Conservation (phyloP, 2,888 invertebrate genomes). For the Aethes cnicana region DNA sequence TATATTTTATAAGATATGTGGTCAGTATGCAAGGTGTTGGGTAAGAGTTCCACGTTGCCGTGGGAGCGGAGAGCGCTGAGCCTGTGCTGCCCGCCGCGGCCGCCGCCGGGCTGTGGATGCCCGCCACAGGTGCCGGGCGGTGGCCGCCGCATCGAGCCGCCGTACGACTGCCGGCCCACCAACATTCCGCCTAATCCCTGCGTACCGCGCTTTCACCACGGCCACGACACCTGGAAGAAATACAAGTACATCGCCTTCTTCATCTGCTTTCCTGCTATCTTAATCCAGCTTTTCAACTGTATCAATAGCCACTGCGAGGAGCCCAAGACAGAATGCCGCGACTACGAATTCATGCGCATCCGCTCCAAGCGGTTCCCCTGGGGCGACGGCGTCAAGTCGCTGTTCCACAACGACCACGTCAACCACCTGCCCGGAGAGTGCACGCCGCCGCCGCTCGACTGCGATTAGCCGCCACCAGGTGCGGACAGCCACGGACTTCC, state of each 20-base stretch:
- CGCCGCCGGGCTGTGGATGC: slow-evolving; percentile 48
- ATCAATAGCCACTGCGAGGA: slow-evolving; percentile 37
- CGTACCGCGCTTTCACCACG: slow-evolving; percentile 52
- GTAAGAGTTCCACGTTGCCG: not conserved
- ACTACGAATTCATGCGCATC: slow-evolving; percentile 89
- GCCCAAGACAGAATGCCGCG: slow-evolving; percentile 55
- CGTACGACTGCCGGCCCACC: slow-evolving; percentile 48
- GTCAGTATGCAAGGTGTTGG: slow-evolving; percentile 27
- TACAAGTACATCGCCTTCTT: slow-evolving; percentile 56
- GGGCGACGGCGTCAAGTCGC: slow-evolving; percentile 91
- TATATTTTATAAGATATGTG: not conserved
- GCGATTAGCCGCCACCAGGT: slow-evolving; percentile 44
- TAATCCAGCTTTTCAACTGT: slow-evolving; percentile 47
- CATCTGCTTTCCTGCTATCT: slow-evolving; percentile 58
- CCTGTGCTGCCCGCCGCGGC: slow-evolving; percentile 52
- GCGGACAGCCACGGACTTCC: too few species aligned
- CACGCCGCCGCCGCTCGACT: slow-evolving; percentile 53
- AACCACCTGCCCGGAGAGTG: slow-evolving; percentile 81
- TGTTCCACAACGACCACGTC: slow-evolving; percentile 91
- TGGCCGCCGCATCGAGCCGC: slow-evolving; percentile 50
- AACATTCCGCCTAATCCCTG: slow-evolving; percentile 57
- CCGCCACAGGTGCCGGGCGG: slow-evolving; percentile 45
- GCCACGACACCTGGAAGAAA: slow-evolving; percentile 56
- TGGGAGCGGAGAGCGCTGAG: slow-evolving; percentile 42
- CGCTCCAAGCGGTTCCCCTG: slow-evolving; percentile 94